Percentiles rank a stretch among this genome's conserved stretches.
Evolutionary conservation across 2,797 vertebrate species (phyloP).

Genomic region (Gymnothorax reevesii): DNA sequence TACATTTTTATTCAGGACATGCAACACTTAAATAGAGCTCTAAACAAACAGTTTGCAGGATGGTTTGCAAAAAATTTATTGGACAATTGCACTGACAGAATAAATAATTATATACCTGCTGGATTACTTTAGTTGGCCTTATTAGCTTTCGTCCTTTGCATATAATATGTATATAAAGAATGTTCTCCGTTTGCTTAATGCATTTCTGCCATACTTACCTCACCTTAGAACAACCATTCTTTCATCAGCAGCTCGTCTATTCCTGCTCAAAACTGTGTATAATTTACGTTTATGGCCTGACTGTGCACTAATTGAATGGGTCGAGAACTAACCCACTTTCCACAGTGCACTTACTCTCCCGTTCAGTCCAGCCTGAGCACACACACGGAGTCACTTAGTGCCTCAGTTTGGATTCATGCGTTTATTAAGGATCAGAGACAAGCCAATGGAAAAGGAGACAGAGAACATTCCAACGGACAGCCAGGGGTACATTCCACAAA

Average conservation of each 20-base stretch:
- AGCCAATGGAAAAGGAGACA: background rate
- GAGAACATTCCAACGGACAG: background rate
- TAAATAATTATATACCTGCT: background rate
- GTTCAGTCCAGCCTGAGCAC: background rate
- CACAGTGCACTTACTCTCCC: background rate
- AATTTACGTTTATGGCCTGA: constrained; percentile 25
- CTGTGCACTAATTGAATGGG: constrained; percentile 27
- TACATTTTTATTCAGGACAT: background rate
- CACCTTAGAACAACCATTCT: background rate
- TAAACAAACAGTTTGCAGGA: background rate
- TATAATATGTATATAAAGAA: background rate
- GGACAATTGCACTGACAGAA: background rate
- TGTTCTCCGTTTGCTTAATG: background rate
- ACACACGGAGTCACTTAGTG: background rate
- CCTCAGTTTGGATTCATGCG: background rate
- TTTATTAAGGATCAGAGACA: background rate
- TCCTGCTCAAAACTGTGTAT: background rate
- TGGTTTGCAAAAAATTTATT: background rate
- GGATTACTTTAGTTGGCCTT: background rate
- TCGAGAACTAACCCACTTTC: constrained; percentile 35
- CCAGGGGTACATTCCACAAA: background rate
- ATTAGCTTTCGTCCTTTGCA: no score
- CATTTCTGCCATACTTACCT: background rate
- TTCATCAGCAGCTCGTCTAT: background rate
- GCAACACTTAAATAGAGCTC: background rate